Evolutionary conservation across 2,113 vertebrate species (phyloP).

Genomic region (Lepus americanus): DNA sequence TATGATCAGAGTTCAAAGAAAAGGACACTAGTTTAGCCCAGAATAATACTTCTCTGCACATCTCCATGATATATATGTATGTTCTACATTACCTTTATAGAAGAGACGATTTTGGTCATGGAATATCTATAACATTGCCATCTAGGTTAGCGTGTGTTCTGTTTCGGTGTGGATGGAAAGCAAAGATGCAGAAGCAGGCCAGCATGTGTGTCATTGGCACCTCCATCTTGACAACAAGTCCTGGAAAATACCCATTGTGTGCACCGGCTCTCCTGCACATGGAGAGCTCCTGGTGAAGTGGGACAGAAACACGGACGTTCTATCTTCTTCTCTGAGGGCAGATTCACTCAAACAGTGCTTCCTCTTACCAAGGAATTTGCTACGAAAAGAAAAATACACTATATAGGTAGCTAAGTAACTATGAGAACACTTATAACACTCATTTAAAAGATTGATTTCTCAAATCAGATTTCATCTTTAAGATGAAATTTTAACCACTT

Average conservation of each 20-base stretch:
- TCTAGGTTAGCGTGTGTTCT: neutral
- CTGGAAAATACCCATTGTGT: neutral
- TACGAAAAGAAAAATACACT: neutral
- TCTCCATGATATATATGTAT: neutral
- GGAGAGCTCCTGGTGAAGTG: neutral
- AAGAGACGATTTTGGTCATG: neutral
- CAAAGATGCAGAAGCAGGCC: accelerated
- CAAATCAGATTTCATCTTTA: neutral
- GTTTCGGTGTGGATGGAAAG: accelerated
- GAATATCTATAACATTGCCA: accelerated
- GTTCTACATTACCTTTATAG: neutral
- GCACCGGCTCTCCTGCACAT: no score
- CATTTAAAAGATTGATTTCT: neutral
- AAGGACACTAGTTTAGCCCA: neutral
- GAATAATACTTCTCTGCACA: neutral
- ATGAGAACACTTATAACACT: neutral
- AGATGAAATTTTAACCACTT: neutral
- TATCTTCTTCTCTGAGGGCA: neutral
- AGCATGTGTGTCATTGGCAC: accelerated
- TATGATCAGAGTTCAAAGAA: neutral
- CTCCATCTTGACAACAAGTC: neutral
- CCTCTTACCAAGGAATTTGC: neutral
- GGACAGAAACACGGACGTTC: neutral
- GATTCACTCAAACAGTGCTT: neutral
- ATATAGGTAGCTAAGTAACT: neutral